Evolutionary conservation across 2,888 invertebrate species (phyloP).

Genomic region (Polydrusus cervinus): DNA sequence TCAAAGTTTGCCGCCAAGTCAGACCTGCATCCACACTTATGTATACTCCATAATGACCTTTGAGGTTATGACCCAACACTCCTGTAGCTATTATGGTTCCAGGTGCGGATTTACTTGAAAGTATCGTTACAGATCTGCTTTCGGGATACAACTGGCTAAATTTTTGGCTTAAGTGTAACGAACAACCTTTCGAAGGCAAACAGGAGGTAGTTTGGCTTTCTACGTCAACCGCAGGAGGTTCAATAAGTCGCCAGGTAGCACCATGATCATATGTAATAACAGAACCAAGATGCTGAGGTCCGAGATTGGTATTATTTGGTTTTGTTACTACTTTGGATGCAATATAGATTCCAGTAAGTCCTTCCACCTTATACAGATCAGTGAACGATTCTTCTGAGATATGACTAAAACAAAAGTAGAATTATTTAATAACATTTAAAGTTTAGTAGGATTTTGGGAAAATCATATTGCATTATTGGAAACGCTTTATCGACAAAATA

Average conservation of each 20-base stretch:
- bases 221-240: constrained; percentile 81
- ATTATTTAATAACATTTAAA: neutral
- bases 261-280: constrained; percentile 92
- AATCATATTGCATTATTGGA: too few species aligned
- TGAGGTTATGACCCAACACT: constrained; percentile 83
- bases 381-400: constrained; percentile 83
- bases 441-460: too few species aligned
- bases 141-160: constrained; percentile 89
- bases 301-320: constrained; percentile 73
- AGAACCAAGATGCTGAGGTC: constrained; percentile 84
- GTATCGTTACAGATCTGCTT: constrained; percentile 85
- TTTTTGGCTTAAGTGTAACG: constrained; percentile 90
- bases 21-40: constrained; percentile 88
- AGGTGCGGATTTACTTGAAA: constrained; percentile 90
- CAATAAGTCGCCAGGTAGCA: constrained; percentile 85
- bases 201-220: constrained; percentile 81
- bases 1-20: constrained; percentile 83
- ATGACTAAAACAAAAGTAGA: constrained; percentile 40
- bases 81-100: constrained; percentile 92
- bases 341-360: constrained; percentile 90
- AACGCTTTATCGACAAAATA: too few species aligned
- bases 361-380: constrained; percentile 91
- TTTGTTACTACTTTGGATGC: constrained; percentile 83
- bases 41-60: constrained; percentile 87
- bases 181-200: constrained; percentile 80